Evolutionary conservation across 1,140 invertebrate species (phyloP).

Genomic region (Heliothis virescens): DNA sequence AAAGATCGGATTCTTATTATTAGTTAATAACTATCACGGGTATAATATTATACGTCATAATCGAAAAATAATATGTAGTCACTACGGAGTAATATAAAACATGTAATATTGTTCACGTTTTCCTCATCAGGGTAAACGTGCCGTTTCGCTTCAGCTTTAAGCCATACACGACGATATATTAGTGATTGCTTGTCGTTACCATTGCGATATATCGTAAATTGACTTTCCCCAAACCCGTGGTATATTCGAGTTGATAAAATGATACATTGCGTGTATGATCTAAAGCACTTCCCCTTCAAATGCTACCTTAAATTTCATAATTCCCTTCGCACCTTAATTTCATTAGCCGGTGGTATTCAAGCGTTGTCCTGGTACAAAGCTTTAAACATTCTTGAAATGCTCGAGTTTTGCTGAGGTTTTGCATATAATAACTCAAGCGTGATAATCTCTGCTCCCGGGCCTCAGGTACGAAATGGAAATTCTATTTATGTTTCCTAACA

Average conservation of each 20-base stretch:
- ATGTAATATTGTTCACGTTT: slow-evolving; percentile 10
- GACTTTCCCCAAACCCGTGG: slow-evolving; percentile 8
- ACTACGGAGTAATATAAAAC: background rate
- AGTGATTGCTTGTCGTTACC: slow-evolving; percentile 11
- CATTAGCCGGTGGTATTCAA: slow-evolving; percentile 53
- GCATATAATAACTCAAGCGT: slow-evolving; percentile 65
- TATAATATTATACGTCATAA: background rate
- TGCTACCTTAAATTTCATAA: slow-evolving; percentile 18
- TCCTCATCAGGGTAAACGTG: slow-evolving; percentile 34
- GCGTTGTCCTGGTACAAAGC: slow-evolving; percentile 48
- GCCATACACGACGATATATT: slow-evolving; percentile 23
- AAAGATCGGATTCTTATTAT: background rate
- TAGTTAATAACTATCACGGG: background rate
- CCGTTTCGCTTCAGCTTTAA: slow-evolving; percentile 3
- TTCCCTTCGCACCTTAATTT: slow-evolving; percentile 45
- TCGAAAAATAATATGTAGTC: background rate
- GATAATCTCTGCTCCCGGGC: slow-evolving; percentile 61
- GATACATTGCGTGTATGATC: background rate
- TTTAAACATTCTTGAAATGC: slow-evolving; percentile 56
- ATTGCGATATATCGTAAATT: slow-evolving; percentile 28
- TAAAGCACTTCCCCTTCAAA: slow-evolving; percentile 3
- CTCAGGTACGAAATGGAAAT: slow-evolving; percentile 59
- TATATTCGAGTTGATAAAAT: background rate
- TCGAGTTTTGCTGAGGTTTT: slow-evolving; percentile 60
- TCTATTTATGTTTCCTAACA: slow-evolving; percentile 55